phyloP scores from a whole-genome alignment of 2,888 invertebrate species.

The Temnothorax unifasciatus region DNA sequence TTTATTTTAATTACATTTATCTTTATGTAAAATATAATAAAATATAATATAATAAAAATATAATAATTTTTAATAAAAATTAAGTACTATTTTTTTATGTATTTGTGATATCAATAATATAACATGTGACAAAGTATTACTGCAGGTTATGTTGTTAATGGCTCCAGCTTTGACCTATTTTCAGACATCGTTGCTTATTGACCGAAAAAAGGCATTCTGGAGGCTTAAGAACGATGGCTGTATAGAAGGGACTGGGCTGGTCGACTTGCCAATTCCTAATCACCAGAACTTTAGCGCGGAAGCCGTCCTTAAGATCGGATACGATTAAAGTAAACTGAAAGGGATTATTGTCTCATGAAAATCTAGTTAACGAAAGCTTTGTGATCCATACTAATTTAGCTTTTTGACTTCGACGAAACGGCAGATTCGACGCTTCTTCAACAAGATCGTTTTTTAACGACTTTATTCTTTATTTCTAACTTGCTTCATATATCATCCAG shows the following conservation, averaged over 20 bases:
- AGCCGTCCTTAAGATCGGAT: conserved; percentile 43
- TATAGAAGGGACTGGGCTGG: conserved; percentile 6
- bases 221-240: conserved; percentile 7
- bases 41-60: not conserved
- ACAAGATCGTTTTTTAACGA: not conserved
- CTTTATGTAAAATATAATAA: not conserved
- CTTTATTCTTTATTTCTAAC: not conserved
- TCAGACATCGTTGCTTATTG: not conserved
- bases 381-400: conserved; percentile 15
- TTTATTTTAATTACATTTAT: not conserved
- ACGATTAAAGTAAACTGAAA: conserved; percentile 60
- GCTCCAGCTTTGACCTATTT: conserved; percentile 28
- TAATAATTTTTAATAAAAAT: not conserved
- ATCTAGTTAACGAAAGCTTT: conserved; percentile 28
- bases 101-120: conserved; percentile 12
- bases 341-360: conserved; percentile 57
- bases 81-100: not conserved
- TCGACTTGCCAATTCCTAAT: conserved; percentile 58
- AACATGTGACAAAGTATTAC: not conserved
- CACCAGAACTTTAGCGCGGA: conserved; percentile 55
- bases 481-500: not conserved
- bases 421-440: not conserved
- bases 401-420: not conserved
- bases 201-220: conserved; percentile 23
- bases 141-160: conserved; percentile 9